Base-by-base conservation (phyloP, 2,113 vertebrate species). In the Archilochus colubris region DNA sequence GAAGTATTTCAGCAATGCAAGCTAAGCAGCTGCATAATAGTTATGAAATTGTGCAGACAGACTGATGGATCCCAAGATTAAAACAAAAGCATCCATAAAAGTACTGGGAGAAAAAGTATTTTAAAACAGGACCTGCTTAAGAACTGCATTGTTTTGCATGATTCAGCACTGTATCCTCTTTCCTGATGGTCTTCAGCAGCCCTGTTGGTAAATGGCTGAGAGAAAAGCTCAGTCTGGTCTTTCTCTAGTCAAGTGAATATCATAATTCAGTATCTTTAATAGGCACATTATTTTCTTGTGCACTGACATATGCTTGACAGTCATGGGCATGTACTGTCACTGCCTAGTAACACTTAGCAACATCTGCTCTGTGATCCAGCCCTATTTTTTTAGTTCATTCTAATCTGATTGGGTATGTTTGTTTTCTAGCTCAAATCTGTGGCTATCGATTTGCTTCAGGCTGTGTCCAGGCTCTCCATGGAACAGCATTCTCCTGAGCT, bases 11-110 rank as follows among this genome's bases (percentile, higher is more conserved):
- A 95, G 67, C 66, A 89, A 14, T 72, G 82, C 30, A 93, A 94
- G 48, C 54, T 89, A 91, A 91, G 87, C 66, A 95, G 74, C 63
- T 94, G 88, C 89, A 77, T 84, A 93, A 93, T 63, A 82, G 77
- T 91, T 91, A 86, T 86, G 77, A 75, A 93, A 90, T 88, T 66
- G 77, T 91, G 77, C 81, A 89, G 82, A 86, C n/a, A 90, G 70
- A 88, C 54, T 76, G 80, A 93, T 84, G 63, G 55, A 78, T 91
- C 77, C 48, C n/a, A 89, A 92, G 82, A 86, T 88, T 88, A 93
- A 92, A 88, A 90, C 40, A 88, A 89, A 92, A 86, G 20, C 12
- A 76, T 54, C 24, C 23, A 17, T 54, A 79, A 66, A 76, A 25
- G 11, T 44, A 48, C 10, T 63, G 44, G 78, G 89, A 92, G 76